phyloP scores from a whole-genome alignment of 2,113 vertebrate species.

The Crotalus tigris region DNA sequence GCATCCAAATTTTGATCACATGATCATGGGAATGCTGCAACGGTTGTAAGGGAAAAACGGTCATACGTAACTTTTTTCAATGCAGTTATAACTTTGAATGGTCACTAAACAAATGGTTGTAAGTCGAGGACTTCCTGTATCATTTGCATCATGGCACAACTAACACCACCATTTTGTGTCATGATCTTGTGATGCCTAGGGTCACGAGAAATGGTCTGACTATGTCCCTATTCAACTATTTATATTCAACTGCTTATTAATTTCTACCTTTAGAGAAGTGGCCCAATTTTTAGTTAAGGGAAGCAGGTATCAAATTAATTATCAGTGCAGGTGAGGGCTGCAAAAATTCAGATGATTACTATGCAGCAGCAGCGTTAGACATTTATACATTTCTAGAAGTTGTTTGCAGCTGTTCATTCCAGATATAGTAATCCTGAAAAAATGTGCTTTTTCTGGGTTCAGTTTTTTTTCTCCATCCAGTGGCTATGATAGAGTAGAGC shows the following conservation, averaged over 20 bases:
- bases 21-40: neutral
- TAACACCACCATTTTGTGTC: neutral
- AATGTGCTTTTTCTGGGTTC: neutral
- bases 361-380: neutral
- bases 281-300: neutral
- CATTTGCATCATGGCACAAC: neutral
- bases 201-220: neutral
- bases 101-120: neutral
- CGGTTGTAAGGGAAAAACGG: neutral
- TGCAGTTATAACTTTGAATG: neutral
- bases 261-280: neutral
- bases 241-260: neutral
- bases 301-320: neutral
- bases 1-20: neutral
- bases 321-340: neutral
- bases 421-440: neutral
- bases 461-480: neutral
- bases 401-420: neutral
- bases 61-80: neutral
- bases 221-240: neutral
- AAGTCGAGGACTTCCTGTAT: neutral
- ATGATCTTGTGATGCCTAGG: neutral
- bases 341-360: neutral
- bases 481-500: neutral
- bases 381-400: neutral